Evolutionary conservation across 2,888 invertebrate species (phyloP).

Genomic region (Apomyelois bistriatella): DNA sequence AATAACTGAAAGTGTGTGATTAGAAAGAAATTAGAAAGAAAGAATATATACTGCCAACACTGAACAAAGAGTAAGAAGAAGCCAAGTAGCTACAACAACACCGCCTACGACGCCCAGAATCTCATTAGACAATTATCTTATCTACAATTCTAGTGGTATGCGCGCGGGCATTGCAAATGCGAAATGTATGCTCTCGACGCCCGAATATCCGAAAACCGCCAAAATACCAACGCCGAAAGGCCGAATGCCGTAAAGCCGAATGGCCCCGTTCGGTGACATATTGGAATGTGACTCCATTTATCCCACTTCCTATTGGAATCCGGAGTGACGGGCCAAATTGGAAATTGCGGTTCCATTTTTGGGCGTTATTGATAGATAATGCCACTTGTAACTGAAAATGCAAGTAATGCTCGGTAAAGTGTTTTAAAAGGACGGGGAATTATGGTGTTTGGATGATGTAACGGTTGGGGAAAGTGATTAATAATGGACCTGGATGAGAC

Average conservation of each 20-base stretch:
- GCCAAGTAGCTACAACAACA: too few species aligned
- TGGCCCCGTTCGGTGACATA: constrained; percentile 73
- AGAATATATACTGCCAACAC: too few species aligned
- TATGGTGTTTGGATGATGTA: constrained; percentile 24
- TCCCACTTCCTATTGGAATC: constrained; percentile 79
- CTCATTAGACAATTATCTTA: background rate
- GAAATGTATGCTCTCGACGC: constrained; percentile 25
- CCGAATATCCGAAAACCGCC: constrained; percentile 62
- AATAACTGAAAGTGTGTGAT: too few species aligned
- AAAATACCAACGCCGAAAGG: constrained; percentile 38
- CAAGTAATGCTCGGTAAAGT: constrained; percentile 31
- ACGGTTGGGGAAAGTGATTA: constrained; percentile 13
- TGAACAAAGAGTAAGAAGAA: too few species aligned
- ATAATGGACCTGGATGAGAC: background rate
- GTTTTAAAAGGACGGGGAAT: constrained; percentile 26
- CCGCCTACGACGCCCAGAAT: background rate
- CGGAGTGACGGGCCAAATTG: constrained; percentile 79
- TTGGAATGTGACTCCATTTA: constrained; percentile 80
- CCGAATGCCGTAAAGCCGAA: constrained; percentile 67
- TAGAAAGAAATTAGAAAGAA: too few species aligned
- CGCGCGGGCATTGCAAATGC: constrained; percentile 55
- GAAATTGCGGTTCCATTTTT: constrained; percentile 77
- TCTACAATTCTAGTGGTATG: constrained; percentile 65
- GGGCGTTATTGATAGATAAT: constrained; percentile 70
- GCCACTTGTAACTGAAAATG: constrained; percentile 54